Evolutionary conservation across 2,888 invertebrate species (phyloP), one percentile per base, ranked within the genome.

Genomic region (Mimas tiliae): DNA sequence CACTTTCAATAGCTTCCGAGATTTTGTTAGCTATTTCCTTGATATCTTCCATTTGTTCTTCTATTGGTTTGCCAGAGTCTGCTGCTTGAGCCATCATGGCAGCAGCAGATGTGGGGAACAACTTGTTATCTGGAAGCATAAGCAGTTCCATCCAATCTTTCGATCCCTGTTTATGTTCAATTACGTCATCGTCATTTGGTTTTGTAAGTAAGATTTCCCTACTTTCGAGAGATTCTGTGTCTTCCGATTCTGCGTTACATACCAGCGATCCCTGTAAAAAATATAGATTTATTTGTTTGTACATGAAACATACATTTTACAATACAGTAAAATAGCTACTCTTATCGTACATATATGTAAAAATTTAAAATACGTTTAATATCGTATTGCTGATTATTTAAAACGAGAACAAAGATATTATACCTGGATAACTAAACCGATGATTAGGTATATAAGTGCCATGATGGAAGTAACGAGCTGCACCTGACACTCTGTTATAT

Each of bases 371-470:
- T n/a, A n/a, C n/a, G n/a, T n/a, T n/a, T n/a, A n/a, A n/a, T n/a
- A n/a, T n/a, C n/a, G n/a, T n/a, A n/a, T n/a, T n/a, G n/a, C n/a
- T n/a, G n/a, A n/a, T n/a, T n/a, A n/a, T n/a, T n/a, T n/a, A 48
- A 66, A 62, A 64, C 19, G 52, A 51, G 50, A 65, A 64, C 52
- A 64, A 67, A 58, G 66, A 67, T 67, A 72, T n/a, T 64, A 87
- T 87, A 91, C 92, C 91, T 91, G 91, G 68, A 88, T 74, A 53
- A 88, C 73, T 74, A 91, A 75, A 67, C 83, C 86, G 75, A 92
- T 71, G 73, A 88, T 74, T 74, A 91, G 75, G 81, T 84, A 84
- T 70, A 82, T 74, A 62, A 82, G 78, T 73, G 85, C 82, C 92
- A 92, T 91, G 83, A 68, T 87, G 83, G 74, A 70, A 68, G 70